A percentile compares a stretch with the other conserved stretches of the same genome.
Evolutionary conservation across 1,140 invertebrate species (phyloP).

Genomic region (Aphaenogaster rudis): DNA sequence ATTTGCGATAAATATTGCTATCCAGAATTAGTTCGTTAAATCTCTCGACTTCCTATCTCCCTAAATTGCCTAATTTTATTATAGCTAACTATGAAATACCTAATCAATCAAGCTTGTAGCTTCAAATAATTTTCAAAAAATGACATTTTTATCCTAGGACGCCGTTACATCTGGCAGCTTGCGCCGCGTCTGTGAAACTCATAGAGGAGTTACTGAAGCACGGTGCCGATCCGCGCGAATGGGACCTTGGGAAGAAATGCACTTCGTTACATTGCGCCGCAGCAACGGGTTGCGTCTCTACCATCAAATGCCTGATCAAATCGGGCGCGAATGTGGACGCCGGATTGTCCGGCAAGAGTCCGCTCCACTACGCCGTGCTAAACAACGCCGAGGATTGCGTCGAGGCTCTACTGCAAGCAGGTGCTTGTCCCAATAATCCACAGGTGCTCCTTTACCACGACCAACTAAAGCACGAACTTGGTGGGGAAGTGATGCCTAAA

Average conservation of each 20-base stretch:
- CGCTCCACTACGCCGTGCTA: conserved; percentile 92
- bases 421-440: conserved; percentile 92
- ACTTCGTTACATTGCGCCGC: conserved; percentile 93
- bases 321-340: conserved; percentile 91
- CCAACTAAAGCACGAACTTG: background rate
- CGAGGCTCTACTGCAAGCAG: conserved; percentile 89
- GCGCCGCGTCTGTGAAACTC: conserved; percentile 89
- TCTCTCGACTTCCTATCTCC: background rate
- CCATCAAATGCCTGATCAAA: conserved; percentile 89
- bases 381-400: conserved; percentile 91
- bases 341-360: conserved; percentile 89
- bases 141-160: conserved; percentile 86
- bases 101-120: background rate
- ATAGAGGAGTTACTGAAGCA: conserved; percentile 89
- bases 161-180: conserved; percentile 92
- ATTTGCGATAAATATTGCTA: background rate
- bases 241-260: conserved; percentile 89
- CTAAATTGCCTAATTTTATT: background rate
- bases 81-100: background rate
- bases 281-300: conserved; percentile 88
- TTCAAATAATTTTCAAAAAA: background rate
- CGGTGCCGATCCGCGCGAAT: conserved; percentile 90
- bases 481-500: conserved; percentile 22
- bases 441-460: conserved; percentile 87
- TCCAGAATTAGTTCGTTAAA: background rate